Percentiles rank a stretch among this genome's conserved stretches.
Conservation (phyloP, 2,888 invertebrate species). For the Ganaspis brasiliensis region DNA sequence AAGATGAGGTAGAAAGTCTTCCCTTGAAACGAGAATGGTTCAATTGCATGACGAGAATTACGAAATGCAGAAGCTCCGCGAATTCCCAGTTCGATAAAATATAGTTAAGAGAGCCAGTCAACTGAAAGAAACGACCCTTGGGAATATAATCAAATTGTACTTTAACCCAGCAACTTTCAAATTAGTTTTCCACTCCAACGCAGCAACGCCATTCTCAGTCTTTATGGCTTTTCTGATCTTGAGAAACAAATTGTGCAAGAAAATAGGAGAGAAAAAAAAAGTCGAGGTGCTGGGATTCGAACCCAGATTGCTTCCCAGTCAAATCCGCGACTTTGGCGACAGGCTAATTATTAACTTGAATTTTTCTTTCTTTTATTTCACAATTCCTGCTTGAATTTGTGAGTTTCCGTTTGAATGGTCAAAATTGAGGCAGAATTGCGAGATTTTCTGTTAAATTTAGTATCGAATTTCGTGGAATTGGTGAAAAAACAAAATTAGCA, state of each 20-base stretch:
- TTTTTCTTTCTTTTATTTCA: too few species aligned
- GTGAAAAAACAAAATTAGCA: conserved; percentile 10
- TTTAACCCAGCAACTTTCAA: neutral
- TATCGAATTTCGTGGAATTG: neutral
- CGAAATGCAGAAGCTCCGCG: conserved; percentile 19
- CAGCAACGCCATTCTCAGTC: neutral
- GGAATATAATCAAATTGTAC: conserved; percentile 23
- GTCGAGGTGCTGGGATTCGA: too few species aligned
- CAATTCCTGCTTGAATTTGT: too few species aligned
- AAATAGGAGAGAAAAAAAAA: neutral
- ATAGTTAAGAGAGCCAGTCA: conserved; percentile 14
- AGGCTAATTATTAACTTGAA: too few species aligned
- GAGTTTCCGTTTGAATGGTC: too few species aligned
- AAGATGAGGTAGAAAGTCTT: conserved; percentile 32
- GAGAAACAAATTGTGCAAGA: neutral
- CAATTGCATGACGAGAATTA: conserved; percentile 31
- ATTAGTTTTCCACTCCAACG: conserved; percentile 30
- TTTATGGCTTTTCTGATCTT: conserved; percentile 14
- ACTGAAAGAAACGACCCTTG: conserved; percentile 11
- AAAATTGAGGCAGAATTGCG: too few species aligned
- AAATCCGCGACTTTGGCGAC: too few species aligned
- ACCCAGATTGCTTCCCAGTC: too few species aligned
- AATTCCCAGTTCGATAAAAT: conserved; percentile 16
- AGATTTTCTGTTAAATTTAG: neutral
- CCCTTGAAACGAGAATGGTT: conserved; percentile 30